Evolutionary conservation across 2,113 vertebrate species (phyloP).

Genomic region (Rhadina sibilatrix): DNA sequence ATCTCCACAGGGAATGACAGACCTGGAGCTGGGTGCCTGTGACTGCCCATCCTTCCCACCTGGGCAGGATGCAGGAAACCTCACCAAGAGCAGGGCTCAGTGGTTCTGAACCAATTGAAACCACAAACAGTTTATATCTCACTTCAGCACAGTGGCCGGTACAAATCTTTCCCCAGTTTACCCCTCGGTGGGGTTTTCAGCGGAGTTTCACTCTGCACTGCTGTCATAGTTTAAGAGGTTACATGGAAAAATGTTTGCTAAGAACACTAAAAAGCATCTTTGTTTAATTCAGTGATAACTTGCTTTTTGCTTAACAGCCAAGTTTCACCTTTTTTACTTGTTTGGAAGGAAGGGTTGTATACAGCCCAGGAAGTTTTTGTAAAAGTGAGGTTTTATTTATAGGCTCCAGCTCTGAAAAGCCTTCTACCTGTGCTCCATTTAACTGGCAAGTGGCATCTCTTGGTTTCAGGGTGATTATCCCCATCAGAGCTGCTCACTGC

Average conservation of each 20-base stretch:
- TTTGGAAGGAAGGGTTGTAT: not conserved
- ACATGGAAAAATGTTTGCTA: not conserved
- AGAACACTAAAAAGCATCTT: not conserved
- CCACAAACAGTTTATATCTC: not conserved
- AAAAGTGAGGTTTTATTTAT: not conserved
- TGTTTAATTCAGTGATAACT: not conserved
- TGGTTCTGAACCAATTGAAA: not conserved
- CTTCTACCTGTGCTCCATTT: accelerated
- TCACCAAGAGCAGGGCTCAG: not conserved
- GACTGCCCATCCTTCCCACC: not conserved
- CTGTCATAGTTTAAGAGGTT: not conserved
- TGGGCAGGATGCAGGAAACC: not conserved
- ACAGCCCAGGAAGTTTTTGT: not conserved
- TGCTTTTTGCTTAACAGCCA: not conserved
- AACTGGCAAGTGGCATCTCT: not conserved
- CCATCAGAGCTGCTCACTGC: not conserved
- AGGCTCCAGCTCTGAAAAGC: not conserved
- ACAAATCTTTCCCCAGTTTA: not conserved
- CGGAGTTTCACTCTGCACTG: not conserved
- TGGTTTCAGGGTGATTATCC: not conserved
- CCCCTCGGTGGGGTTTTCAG: not conserved
- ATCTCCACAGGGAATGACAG: not conserved
- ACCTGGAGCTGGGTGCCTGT: not conserved
- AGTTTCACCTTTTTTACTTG: not conserved
- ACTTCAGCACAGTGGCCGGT: not conserved